Base-by-base conservation (phyloP, 2,113 vertebrate genomes). In the Brachypteracias leptosomus region DNA sequence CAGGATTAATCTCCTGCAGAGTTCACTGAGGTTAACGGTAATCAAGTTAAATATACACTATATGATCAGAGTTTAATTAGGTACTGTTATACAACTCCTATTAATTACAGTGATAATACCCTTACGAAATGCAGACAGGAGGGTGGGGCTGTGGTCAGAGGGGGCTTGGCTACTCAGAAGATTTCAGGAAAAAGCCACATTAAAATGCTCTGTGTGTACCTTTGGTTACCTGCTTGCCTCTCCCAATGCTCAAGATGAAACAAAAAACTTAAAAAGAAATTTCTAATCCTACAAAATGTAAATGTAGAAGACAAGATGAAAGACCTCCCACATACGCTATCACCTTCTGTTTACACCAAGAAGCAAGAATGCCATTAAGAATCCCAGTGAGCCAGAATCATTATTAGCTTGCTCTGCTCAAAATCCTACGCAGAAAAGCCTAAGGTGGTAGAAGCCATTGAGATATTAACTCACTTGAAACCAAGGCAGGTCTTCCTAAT, bases 41-140 rank as follows among this genome's bases (percentile, higher is more conserved):
- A 97, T 97, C 89, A 96, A 96, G 92, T 97, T 98, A 97, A 97
- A 98, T 97, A 94, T 89, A 95, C 89, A 93, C 85, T 88, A 78
- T 83, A 93, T 88, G 95, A 97, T 96, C 93, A 92, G 74, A 88
- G 66, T 96, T 96, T 97, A 98, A 98, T 97, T 97, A 96, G 92
- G 90, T 88, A 58, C 94, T 85, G 88, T 96, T 97, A 96, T 62
- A 96, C 97, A 97, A 97, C 73, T 74, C 90, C 81, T 95, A 86
- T 96, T 97, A 97, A 97, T 97, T 97, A 96, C 81, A 95, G 89
- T 6, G 11, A 54, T 95, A 86, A 89, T 96, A 94, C 90, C 70
- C 92, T 97, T 94, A 97, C 0, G 86, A 97, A 97, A 97, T 93
- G 58, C 81, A 96, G 70, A 88, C 59, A 90, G 72, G 65, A 57